Evolutionary conservation across 2,113 vertebrate genomes (phyloP), one percentile per base, ranked within the genome.

Genomic region (Capreolus pygargus): DNA sequence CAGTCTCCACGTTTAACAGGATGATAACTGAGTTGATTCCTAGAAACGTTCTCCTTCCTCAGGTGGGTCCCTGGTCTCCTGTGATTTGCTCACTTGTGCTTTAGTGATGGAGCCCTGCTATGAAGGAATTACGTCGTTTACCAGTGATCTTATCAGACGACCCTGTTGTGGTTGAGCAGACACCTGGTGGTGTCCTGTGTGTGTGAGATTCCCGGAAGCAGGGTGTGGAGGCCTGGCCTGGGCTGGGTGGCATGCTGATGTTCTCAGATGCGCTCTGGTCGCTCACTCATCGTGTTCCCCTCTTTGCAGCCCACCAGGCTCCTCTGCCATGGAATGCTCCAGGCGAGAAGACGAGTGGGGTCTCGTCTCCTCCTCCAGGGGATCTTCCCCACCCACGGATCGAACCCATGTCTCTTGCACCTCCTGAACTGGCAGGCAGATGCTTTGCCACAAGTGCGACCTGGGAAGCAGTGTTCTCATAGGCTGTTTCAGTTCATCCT

Each of bases 161-260:
- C 17, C 17, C 61, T 60, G 14, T 30, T 79, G 28, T 81, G n/a
- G 10, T 84, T 67, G 78, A 78, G 47, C 28, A 61, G 52, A 55
- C 4, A 91, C 1, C 82, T 17, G 57, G 19, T 45, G 84, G 25
- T 47, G 30, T 30, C 2, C 14, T 45, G 7, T 12, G 33, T 27
- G 43, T 81, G 47, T 27, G 43, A 2, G 43, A 2, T 5, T 12
- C 6, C 21, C 6, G 45, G 79, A 28, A 61, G 21, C 30, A 60
- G 30, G 27, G 15, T 85, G 25, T 17, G 57, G n/a, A 64, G 8
- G 27, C 27, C 27, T 57, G 2, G 2, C 4, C 7, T 27, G 47
- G 81, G n/a, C 30, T 43, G 54, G 74, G 54, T 39, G 0, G 6
- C 2, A 6, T 39, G 50, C 19, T 1, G 0, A 8, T 78, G 5